phyloP scores from a whole-genome alignment of 2,113 vertebrate genomes.

The Australoheros scitulus region DNA sequence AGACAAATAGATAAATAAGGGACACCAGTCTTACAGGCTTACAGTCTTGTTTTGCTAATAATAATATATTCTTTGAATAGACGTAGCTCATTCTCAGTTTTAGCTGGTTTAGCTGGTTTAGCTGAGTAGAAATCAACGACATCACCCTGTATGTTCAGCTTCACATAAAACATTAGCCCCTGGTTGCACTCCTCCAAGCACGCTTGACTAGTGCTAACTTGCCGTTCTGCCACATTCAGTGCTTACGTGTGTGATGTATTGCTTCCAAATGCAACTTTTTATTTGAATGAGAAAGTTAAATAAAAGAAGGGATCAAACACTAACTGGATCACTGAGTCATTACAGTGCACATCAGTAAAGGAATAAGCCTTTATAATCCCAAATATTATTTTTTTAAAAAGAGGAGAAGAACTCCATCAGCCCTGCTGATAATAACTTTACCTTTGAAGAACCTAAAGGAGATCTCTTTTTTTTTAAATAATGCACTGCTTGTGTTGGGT shows the following conservation, averaged over 20 bases:
- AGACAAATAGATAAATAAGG: neutral
- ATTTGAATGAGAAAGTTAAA: neutral
- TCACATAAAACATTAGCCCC: slow-evolving; percentile 2
- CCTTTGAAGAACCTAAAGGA: neutral
- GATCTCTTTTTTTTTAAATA: slow-evolving; percentile 11
- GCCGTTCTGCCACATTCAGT: neutral
- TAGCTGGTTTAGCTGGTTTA: slow-evolving; percentile 2
- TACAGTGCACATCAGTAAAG: neutral
- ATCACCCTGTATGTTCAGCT: neutral
- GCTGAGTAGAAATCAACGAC: neutral
- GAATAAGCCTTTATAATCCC: neutral
- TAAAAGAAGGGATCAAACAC: slow-evolving; percentile 1
- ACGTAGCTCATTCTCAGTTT: neutral
- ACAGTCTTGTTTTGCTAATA: neutral
- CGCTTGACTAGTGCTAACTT: neutral
- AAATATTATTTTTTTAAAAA: neutral
- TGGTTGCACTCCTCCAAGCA: neutral
- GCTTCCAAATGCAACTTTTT: neutral
- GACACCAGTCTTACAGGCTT: neutral
- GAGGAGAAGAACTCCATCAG: neutral
- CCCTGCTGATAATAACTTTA: slow-evolving; percentile 3
- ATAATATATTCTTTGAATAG: neutral
- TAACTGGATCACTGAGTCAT: neutral
- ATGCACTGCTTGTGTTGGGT: neutral
- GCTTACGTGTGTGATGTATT: neutral